These are phyloP conservation scores for Amphimallon solstitiale DNA, from an alignment of 2,888 invertebrate species.

Conservation along the genomic window DNA sequence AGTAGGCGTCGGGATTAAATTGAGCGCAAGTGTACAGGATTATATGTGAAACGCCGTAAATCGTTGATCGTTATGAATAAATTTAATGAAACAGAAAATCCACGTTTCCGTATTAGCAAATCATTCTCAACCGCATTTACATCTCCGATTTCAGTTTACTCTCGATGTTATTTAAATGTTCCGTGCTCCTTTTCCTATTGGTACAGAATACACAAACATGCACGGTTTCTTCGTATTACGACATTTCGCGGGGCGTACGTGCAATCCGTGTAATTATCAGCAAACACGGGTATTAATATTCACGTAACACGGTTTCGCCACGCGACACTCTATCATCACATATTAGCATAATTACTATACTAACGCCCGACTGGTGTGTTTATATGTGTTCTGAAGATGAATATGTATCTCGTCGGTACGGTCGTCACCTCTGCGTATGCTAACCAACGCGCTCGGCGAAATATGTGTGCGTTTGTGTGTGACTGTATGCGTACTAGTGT, in stretches of 20 bases:
- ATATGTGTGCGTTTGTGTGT: not conserved
- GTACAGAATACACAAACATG: too few relatives aligned
- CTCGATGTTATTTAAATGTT: too few relatives aligned
- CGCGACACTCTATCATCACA: conserved; percentile 22
- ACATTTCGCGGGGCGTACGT: not conserved
- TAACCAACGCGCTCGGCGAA: not conserved
- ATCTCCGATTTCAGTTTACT: too few relatives aligned
- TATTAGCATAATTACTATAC: conserved; percentile 23
- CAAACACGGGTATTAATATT: conserved; percentile 16
- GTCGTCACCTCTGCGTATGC: not conserved
- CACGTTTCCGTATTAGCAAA: too few relatives aligned
- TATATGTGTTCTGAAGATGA: conserved; percentile 13
- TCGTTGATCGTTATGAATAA: too few relatives aligned
- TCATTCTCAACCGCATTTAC: too few relatives aligned
- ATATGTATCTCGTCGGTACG: conserved; percentile 16
- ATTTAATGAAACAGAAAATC: too few relatives aligned
- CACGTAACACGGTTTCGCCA: conserved; percentile 10
- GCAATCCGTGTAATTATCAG: conserved; percentile 19
- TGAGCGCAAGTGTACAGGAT: too few relatives aligned
- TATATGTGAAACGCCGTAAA: too few relatives aligned
- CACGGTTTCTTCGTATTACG: not conserved
- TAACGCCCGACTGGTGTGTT: conserved; percentile 15
- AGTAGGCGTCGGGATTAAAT: too few relatives aligned
- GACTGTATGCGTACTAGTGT: too few relatives aligned
- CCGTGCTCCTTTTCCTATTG: too few relatives aligned